Conservation (phyloP, 2,113 vertebrate species). For the Nematolebias whitei region DNA sequence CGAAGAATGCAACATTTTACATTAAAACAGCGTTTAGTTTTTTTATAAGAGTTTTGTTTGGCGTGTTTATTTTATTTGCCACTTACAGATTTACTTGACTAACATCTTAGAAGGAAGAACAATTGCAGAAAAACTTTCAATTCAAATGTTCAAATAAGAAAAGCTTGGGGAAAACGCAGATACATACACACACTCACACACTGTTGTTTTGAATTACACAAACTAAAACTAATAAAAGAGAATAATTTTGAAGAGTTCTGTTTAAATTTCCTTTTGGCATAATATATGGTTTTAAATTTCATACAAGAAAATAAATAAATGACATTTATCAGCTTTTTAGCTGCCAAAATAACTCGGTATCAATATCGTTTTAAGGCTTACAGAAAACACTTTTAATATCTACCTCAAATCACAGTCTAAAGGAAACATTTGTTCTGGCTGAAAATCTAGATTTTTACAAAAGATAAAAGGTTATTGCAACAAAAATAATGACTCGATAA, state of each 20-base stretch:
- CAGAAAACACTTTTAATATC: constrained; percentile 7
- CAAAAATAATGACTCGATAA: constrained; percentile 42
- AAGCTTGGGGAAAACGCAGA: no score
- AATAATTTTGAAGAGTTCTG: not conserved
- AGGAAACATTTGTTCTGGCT: constrained; percentile 22
- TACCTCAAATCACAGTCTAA: constrained; percentile 36
- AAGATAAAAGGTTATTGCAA: constrained; percentile 21
- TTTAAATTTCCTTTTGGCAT: constrained; percentile 27
- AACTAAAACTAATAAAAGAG: constrained; percentile 25
- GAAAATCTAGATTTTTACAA: constrained; percentile 22
- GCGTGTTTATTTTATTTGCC: no score
- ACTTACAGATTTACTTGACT: no score
- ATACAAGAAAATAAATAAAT: constrained; percentile 12
- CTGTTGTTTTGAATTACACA: no score
- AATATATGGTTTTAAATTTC: constrained; percentile 16
- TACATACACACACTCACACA: no score
- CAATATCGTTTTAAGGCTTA: not conserved
- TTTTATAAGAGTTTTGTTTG: no score
- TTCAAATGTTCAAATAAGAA: no score
- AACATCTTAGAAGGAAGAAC: no score
- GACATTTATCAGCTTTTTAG: constrained; percentile 34
- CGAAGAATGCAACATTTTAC: no score
- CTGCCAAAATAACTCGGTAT: constrained; percentile 18
- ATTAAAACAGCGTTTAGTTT: no score
- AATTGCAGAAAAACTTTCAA: no score